Conservation (phyloP, 2,888 invertebrate species). For the Drosophila diplacantha region DNA sequence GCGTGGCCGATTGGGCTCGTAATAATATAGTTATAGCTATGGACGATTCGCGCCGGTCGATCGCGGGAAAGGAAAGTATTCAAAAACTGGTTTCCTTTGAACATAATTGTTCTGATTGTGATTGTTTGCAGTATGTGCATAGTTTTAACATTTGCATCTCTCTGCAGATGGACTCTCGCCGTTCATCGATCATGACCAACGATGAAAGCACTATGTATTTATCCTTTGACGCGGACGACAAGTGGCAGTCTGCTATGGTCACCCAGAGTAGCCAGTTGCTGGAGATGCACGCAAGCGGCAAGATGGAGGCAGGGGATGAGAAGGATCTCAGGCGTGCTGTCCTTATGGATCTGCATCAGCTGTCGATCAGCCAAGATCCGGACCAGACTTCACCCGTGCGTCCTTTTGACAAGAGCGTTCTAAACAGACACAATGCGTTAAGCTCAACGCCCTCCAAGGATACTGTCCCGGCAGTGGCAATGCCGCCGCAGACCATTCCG, state of each 20-base stretch:
- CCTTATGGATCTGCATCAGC: constrained; percentile 30
- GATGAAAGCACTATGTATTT: constrained; percentile 70
- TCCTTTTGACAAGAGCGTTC: constrained; percentile 63
- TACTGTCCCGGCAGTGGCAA: constrained; percentile 5
- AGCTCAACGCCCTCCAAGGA: constrained; percentile 72
- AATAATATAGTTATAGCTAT: constrained; percentile 25
- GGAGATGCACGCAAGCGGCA: constrained; percentile 37
- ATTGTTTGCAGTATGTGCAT: not conserved
- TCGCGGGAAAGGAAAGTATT: constrained; percentile 26
- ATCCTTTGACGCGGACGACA: constrained; percentile 70
- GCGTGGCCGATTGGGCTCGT: not conserved
- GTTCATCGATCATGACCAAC: constrained; percentile 35
- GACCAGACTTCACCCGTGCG: constrained; percentile 55
- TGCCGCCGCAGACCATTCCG: not conserved
- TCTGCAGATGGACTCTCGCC: constrained; percentile 41
- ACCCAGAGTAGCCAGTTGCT: constrained; percentile 45
- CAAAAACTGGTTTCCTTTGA: too few relatives aligned
- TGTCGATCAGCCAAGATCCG: constrained; percentile 16
- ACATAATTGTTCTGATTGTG: not conserved
- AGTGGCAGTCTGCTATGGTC: constrained; percentile 59
- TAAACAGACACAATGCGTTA: constrained; percentile 66
- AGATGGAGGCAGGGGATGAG: constrained; percentile 50
- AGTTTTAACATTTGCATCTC: not conserved
- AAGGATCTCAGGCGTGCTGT: constrained; percentile 22
- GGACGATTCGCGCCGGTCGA: constrained; percentile 56